Base-by-base conservation (phyloP, 2,797 vertebrate genomes). In the Euthynnus affinis region DNA sequence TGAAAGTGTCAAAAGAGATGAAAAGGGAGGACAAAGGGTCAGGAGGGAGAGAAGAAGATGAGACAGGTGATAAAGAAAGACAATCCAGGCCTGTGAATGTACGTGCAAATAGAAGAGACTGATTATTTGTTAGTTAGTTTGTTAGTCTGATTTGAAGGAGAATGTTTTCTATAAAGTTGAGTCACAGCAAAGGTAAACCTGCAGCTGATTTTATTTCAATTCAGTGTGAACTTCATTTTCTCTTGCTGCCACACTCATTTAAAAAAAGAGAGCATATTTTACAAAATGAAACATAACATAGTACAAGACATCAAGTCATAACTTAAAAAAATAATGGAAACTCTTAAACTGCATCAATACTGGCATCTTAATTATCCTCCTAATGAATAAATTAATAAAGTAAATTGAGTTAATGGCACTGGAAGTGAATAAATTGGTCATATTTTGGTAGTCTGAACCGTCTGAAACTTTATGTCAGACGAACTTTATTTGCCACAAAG, bases 321-420 rank as follows among this genome's bases (percentile, higher is more conserved):
- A 56, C 40, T 46, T 42, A n/a, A 59, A 69, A 77, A 57, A 1
- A 68, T 51, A 25, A 58, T 3, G 42, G 18, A 49, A 51, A 18
- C 9, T 9, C 5, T 55, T 56, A 46, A 32, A 67, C 52, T 49
- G 7, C 29, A 46, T 46, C 22, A 14, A 27, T 23, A 29, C 49
- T 44, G 37, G 13, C 66, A 29, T 59, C 25, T 62, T 34, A n/a
- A 67, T 34, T 17, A 4, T 20, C n/a, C n/a, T 32, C 27, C 27
- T 37, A 22, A 46, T 75, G 42, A 74, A 71, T 63, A 52, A 42
- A 49, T 44, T 52, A 62, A 67, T 71, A 75, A 34, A 64, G 5
- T 4, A 4, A 60, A 78, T 34, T 44, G 40, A 61, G 2, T 46
- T 32, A 62, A 67, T 75, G 14, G 17, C 51, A 67, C 48, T 29